A percentile compares a stretch with the other conserved stretches of the same genome.
These are phyloP conservation scores for Caenorhabditis japonica DNA, from an alignment of 2,888 invertebrate species.

Conservation along the genomic window DNA sequence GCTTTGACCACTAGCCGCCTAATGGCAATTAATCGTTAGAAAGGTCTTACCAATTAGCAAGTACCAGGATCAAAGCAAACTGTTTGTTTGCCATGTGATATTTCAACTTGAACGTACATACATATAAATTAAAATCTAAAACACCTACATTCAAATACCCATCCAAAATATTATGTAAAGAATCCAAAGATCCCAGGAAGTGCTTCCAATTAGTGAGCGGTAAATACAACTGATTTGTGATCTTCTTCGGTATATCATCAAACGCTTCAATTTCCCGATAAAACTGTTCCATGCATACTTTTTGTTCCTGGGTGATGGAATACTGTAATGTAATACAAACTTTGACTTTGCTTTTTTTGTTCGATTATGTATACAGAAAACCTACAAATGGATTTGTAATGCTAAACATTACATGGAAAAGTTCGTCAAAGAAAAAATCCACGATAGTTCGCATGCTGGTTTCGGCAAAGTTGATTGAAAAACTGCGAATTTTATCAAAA, in stretches of 20 bases:
- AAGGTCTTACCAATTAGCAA: slow-evolving; percentile 36
- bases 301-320: slow-evolving; percentile 17
- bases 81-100: slow-evolving; percentile 3
- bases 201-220: slow-evolving; percentile 46
- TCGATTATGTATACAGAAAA: background rate
- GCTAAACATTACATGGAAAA: slow-evolving; percentile 44
- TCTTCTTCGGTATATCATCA: slow-evolving; percentile 42
- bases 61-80: slow-evolving; percentile 10
- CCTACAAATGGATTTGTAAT: slow-evolving; percentile 53
- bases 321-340: slow-evolving; percentile 18
- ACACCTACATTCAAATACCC: slow-evolving; percentile 47
- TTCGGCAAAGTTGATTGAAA: slow-evolving; percentile 36
- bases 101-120: too few relatives aligned
- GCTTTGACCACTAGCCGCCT: slow-evolving; percentile 4
- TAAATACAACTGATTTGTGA: slow-evolving; percentile 41
- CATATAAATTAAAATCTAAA: too few relatives aligned
- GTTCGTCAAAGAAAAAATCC: slow-evolving; percentile 44
- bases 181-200: slow-evolving; percentile 40
- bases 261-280: slow-evolving; percentile 31
- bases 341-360: background rate
- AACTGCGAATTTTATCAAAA: slow-evolving; percentile 31
- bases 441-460: slow-evolving; percentile 40
- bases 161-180: slow-evolving; percentile 38
- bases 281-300: slow-evolving; percentile 28
- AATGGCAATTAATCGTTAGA: slow-evolving; percentile 34